These are phyloP conservation scores for Neolamprologus brichardi DNA, from an alignment of 2,113 vertebrate genomes.

Conservation along the genomic window DNA sequence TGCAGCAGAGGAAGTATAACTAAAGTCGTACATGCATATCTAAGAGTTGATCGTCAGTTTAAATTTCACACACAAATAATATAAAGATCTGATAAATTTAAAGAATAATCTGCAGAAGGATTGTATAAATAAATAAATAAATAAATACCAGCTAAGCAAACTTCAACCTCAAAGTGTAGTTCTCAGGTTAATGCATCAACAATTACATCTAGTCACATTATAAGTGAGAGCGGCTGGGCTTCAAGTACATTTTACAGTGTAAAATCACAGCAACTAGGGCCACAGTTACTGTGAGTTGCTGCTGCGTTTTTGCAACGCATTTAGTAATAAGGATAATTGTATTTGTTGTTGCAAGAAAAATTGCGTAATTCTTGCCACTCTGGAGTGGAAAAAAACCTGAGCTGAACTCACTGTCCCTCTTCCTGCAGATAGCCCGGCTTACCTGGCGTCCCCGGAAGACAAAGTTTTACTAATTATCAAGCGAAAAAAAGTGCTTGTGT, in stretches of 20 bases:
- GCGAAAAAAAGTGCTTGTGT: neutral
- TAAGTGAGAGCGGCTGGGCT: neutral
- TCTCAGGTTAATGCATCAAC: neutral
- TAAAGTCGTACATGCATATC: neutral
- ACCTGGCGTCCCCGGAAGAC: constrained; percentile 6
- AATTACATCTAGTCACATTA: neutral
- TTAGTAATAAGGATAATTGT: neutral
- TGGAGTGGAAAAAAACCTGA: neutral
- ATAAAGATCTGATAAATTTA: neutral
- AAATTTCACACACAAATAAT: neutral
- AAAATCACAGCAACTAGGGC: neutral
- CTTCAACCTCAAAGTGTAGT: neutral
- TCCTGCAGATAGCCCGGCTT: constrained; percentile 1
- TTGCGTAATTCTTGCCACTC: neutral
- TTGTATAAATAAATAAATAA: neutral
- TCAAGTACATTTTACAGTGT: neutral
- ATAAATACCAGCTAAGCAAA: neutral
- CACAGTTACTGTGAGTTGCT: neutral
- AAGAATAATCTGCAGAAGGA: neutral
- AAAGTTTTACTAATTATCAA: neutral
- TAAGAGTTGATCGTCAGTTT: neutral
- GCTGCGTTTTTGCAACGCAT: neutral
- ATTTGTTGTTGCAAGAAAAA: neutral
- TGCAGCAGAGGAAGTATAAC: neutral
- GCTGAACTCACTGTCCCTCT: neutral